Evolutionary conservation across 2,113 vertebrate species (phyloP).

Genomic region (Cynoglossus semilaevis): DNA sequence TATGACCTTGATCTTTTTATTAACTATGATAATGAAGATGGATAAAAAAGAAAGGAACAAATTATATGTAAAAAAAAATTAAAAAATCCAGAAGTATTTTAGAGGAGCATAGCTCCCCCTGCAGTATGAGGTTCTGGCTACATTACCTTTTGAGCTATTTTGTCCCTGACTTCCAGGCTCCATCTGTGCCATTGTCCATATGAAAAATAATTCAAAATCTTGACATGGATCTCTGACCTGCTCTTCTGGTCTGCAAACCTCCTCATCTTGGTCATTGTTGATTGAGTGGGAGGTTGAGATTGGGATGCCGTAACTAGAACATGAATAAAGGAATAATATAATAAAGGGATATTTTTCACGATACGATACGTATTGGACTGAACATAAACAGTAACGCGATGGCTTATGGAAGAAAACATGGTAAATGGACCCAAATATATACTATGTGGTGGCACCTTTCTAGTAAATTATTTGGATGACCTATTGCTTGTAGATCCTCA

Average conservation of each 20-base stretch:
- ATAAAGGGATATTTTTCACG: too few species aligned
- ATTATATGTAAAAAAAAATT: too few species aligned
- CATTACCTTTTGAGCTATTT: constrained; percentile 6
- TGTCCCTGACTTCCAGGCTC: constrained; percentile 13
- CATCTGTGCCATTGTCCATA: constrained; percentile 17
- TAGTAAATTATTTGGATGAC: constrained; percentile 13
- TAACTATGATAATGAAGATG: too few species aligned
- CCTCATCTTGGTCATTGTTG: constrained; percentile 36
- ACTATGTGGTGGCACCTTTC: constrained; percentile 58
- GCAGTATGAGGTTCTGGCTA: too few species aligned
- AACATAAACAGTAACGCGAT: too few species aligned
- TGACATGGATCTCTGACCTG: constrained; percentile 23
- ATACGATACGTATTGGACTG: too few species aligned
- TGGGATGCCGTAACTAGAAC: constrained; percentile 21
- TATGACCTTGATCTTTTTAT: too few species aligned
- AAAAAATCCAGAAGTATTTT: too few species aligned
- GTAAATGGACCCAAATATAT: neutral
- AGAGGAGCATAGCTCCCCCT: too few species aligned
- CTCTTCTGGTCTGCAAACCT: constrained; percentile 23
- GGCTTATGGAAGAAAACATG: too few species aligned
- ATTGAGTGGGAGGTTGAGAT: constrained; percentile 68
- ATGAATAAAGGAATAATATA: too few species aligned
- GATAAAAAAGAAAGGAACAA: too few species aligned
- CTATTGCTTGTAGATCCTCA: constrained; percentile 49
- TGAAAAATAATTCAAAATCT: constrained; percentile 66